Conservation (phyloP, 2,797 vertebrate genomes). For the Scleropages formosus region DNA sequence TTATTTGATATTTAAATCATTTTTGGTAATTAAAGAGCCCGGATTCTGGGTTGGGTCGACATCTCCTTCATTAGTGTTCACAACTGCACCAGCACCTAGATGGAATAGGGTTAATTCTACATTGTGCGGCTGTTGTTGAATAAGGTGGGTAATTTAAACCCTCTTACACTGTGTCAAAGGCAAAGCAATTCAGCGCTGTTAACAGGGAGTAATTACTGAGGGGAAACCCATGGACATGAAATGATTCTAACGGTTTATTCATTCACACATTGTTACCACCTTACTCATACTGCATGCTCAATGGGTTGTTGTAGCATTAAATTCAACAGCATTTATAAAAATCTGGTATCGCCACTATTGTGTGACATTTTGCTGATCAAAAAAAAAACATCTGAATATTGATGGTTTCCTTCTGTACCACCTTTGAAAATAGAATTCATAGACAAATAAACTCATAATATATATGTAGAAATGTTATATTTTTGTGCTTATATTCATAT, state of each 20-base stretch:
- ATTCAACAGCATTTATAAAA: too few species aligned
- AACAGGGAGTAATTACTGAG: slow-evolving; percentile 1
- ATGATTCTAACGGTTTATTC: background rate
- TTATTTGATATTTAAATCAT: slow-evolving; percentile 29
- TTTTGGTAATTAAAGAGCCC: slow-evolving; percentile 22
- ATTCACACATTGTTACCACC: too few species aligned
- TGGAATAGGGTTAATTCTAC: background rate
- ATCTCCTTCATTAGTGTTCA: background rate
- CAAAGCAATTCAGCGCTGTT: background rate
- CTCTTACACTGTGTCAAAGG: background rate
- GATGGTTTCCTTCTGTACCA: too few species aligned
- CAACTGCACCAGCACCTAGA: background rate
- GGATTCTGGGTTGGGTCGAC: slow-evolving; percentile 6
- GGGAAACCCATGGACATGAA: background rate
- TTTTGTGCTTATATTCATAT: too few species aligned
- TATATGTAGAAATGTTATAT: too few species aligned
- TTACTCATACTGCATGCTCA: too few species aligned
- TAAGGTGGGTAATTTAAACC: background rate
- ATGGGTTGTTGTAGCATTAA: too few species aligned
- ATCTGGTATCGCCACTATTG: too few species aligned
- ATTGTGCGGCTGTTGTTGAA: background rate
- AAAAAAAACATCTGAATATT: too few species aligned
- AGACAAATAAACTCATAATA: too few species aligned
- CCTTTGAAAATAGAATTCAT: too few species aligned
- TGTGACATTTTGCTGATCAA: too few species aligned